Base-by-base conservation (phyloP, 2,888 invertebrate species). In the Scaptomyza polygonia region DNA sequence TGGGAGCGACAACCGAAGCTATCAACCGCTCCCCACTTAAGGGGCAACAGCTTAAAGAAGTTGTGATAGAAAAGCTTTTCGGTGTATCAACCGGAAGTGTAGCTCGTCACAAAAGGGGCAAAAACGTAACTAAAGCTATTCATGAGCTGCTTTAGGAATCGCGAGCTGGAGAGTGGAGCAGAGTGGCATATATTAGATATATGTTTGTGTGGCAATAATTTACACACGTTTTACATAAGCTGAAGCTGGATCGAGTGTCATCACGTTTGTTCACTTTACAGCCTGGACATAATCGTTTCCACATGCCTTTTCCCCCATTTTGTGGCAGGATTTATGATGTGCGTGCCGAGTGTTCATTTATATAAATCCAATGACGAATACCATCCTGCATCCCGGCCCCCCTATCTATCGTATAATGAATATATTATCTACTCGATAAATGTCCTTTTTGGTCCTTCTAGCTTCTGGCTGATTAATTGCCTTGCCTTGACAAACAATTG, bases 261-360 rank as follows among this genome's bases (percentile, higher is more conserved):
- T 68, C 85, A 79, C 83, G 83, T 81, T 71, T 67, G 67, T 56
- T 61, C 77, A 79, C 76, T 80, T 51, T 44, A 14, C 16, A n/a
- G 36, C 27, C 21, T 39, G 54, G 61, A 40, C 64, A 58, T 30
- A 29, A 51, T 16, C 29, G 16, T 11, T 4, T 5, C 30, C 16
- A 4, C 14, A n/a, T 21, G 21, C 16, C 5, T 0, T 6, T n/a
- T 14, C 5, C 11, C 1, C 36, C 18, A 36, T 45, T 54, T 75
- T 83, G 72, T 84, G 77, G 57, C 62, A 75, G 72, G 87, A 86
- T 82, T 82, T 82, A 86, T 84, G 82, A 86, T 86, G 87, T 82
- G 82, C 85, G 87, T 82, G 87, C 76, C 76, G 82, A 86, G 81
- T 81, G 82, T 72, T 84, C 82, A 82, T 82, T 82, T 86, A 84